Base-by-base conservation (phyloP, 1,140 invertebrate species). In the Drosophila equinoxialis region DNA sequence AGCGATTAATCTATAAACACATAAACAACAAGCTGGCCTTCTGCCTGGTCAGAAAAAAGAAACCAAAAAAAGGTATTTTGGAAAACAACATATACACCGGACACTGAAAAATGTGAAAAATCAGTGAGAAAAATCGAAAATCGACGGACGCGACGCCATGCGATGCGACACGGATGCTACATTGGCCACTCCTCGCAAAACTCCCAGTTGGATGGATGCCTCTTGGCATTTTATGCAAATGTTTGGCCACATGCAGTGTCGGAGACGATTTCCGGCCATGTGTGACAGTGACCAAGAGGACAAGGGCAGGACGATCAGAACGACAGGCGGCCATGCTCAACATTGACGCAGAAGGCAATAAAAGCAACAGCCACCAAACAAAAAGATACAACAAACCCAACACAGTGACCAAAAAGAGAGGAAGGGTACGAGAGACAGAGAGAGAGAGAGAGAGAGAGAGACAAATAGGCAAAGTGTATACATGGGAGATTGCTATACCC, bases 1-100 rank as follows among this genome's bases (percentile, higher is more conserved):
- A 90, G 87, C 86, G 86, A 90, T 90, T 90, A 90, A 90, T 90
- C 86, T 90, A 90, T 90, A 86, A 90, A 90, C 86, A 90, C 86
- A 90, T 90, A 90, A 90, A 90, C 86, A 90, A 90, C 86, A 86
- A 79, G 77, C 72, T 51, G 45, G 45, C 45, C 45, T 20, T 71
- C 81, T 65, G 68, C 70, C 62, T 42, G 59, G 39, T n/a, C 45
- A 54, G 57, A 58, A 58, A 23, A 23, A 42, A 14, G 54, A 55
- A 63, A 41, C 1, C 41, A 54, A 41, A 48, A 41, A 8, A 37
- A 58, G 48, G 30, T 23, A 72, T 6, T 54, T 6, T 1, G 45
- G 5, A n/a, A 65, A 57, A n/a, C 2, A 66, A 37, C 23, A 37
- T 17, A 35, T 23, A 62, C 13, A 63, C 64, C 55, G 68, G 83